Percentiles rank a stretch among this genome's conserved stretches.
These are phyloP conservation scores for Bufo gargarizans DNA, from an alignment of 2,113 vertebrate species.

Conservation along the genomic window DNA sequence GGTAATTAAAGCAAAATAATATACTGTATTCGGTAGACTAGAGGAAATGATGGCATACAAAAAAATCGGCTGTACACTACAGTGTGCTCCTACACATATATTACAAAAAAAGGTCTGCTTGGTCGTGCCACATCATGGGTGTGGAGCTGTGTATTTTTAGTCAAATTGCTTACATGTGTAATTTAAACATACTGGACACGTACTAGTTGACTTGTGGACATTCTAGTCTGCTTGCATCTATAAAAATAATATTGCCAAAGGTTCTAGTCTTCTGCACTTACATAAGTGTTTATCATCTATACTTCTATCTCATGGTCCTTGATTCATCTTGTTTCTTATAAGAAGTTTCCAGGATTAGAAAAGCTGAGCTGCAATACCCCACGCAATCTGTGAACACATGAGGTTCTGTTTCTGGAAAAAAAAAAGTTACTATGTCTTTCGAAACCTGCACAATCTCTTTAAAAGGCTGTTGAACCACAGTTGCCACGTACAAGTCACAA, in stretches of 20 bases:
- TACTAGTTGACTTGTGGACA: background rate
- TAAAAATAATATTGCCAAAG: background rate
- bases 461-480: no score
- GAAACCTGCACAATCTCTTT: no score
- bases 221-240: background rate
- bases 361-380: background rate
- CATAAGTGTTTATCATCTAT: background rate
- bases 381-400: no score
- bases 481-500: no score
- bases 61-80: constrained; percentile 54
- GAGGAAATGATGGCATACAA: constrained; percentile 81
- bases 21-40: constrained; percentile 63
- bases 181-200: constrained; percentile 63
- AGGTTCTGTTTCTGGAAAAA: no score
- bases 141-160: constrained; percentile 70
- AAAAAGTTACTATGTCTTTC: no score
- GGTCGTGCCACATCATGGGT: constrained; percentile 70
- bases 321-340: background rate
- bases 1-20: constrained; percentile 78
- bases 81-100: background rate
- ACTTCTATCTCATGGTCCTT: background rate
- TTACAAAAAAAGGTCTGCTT: constrained; percentile 57
- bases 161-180: constrained; percentile 67
- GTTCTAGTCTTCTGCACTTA: background rate
- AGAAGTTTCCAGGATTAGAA: background rate